A percentile compares a stretch with the other conserved stretches of the same genome.
Evolutionary conservation across 2,888 invertebrate genomes (phyloP).

Genomic region (Tanytarsus gracilentus): DNA sequence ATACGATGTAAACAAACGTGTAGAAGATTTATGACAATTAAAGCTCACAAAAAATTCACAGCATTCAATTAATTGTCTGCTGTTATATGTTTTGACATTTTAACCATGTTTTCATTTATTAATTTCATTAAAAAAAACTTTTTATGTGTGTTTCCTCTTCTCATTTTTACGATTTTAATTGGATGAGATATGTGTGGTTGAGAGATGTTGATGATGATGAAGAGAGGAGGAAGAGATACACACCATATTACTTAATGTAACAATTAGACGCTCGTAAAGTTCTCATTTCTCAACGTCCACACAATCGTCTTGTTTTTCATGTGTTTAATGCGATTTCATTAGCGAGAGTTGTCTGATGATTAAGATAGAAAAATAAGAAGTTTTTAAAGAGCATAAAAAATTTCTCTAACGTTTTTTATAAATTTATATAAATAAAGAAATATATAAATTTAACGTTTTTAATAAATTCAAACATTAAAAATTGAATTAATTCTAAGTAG

Average conservation of each 20-base stretch:
- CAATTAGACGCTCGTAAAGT: not conserved
- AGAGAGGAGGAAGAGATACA: not conserved
- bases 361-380: no score
- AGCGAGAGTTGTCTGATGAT: no score
- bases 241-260: not conserved
- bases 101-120: not conserved
- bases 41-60: not conserved
- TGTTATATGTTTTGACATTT: not conserved
- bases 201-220: not conserved
- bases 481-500: no score
- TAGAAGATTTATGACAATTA: not conserved
- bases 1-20: not conserved
- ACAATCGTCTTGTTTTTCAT: not conserved
- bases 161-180: not conserved
- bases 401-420: no score
- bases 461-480: no score
- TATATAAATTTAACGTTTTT: no score
- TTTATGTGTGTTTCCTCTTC: no score
- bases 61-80: constrained; percentile 4
- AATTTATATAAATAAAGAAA: no score
- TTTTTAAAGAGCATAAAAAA: no score
- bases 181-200: not conserved
- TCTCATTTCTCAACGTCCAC: not conserved
- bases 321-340: not conserved
- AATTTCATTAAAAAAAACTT: not conserved